Evolutionary conservation across 2,113 vertebrate species (phyloP), one percentile per base, ranked within the genome.

Genomic region (Piliocolobus tephrosceles): DNA sequence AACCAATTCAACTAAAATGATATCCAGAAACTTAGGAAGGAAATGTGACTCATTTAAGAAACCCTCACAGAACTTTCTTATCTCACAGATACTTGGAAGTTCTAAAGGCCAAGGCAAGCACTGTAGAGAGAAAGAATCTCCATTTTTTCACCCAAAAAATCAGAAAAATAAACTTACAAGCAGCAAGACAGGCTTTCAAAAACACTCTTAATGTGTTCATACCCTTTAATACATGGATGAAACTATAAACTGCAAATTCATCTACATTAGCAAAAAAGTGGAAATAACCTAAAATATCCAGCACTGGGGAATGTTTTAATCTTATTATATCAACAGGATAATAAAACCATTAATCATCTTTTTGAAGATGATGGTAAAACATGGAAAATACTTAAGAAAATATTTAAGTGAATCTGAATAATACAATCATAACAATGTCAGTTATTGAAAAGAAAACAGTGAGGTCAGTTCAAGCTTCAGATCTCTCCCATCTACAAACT

Each of bases 201-300:
- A 91, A 30, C 32, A 55, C 9, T 81, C 70, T 32, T 72, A 70
- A 87, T n/a, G 23, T 35, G 10, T 35, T 25, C 32, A 47, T 12
- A 58, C 6, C 17, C 66, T 89, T 91, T 80, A 83, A 93, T 16
- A 35, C 11, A 79, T 32, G 96, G 94, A 50, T 38, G 76, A 94
- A 95, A 85, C 9, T 73, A 25, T 66, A 86, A 91, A 86, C 35
- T 88, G 22, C 18, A 88, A 89, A 88, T 79, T 57, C 89, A 91
- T 86, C 91, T 70, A 64, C 43, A 64, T 90, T 43, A 84, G 73
- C 43, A 90, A 86, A 94, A 94, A 47, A 17, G 17, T 90, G 78
- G 95, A 93, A 96, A 95, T 43, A 93, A 80, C 86, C 90, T 91
- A 96, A 91, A 97, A 97, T 61, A 25, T 23, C 75, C 75, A 85